phyloP scores from a whole-genome alignment of 2,113 vertebrate genomes.

The Microtus oregoni region DNA sequence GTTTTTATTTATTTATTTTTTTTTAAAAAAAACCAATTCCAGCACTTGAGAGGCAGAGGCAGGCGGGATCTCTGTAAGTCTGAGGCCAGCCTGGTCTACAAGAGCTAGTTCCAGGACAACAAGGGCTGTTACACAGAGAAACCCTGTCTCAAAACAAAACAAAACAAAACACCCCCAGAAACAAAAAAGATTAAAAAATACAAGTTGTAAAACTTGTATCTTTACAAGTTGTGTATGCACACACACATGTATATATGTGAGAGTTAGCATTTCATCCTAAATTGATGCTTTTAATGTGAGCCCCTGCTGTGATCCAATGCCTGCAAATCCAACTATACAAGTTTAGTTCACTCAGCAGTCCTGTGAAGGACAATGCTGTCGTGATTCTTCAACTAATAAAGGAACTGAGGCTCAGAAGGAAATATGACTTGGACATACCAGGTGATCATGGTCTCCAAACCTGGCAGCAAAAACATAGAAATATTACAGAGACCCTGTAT shows the following conservation, averaged over 20 bases:
- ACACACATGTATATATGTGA: background rate
- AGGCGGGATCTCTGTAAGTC: too few relatives aligned
- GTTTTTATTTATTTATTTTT: background rate
- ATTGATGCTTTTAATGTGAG: background rate
- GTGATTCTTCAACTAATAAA: slow-evolving; percentile 32
- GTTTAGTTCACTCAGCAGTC: background rate
- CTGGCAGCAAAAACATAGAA: background rate
- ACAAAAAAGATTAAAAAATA: background rate
- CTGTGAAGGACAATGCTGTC: too few relatives aligned
- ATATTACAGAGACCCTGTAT: background rate
- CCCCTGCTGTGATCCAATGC: background rate
- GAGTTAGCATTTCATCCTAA: slow-evolving; percentile 15
- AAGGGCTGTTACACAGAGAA: too few relatives aligned
- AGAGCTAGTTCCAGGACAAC: too few relatives aligned
- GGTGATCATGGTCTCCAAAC: background rate
- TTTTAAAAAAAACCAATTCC: background rate
- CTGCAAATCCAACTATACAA: background rate
- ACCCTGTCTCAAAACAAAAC: too few relatives aligned
- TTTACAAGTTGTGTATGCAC: background rate
- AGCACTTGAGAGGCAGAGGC: too few relatives aligned
- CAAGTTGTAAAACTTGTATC: background rate
- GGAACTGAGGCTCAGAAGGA: slow-evolving; percentile 9
- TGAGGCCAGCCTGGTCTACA: too few relatives aligned
- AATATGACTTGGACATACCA: background rate
- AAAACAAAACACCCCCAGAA: too few relatives aligned